Conservation (phyloP, 1,140 invertebrate genomes). For the Zaprionus camerounensis region DNA sequence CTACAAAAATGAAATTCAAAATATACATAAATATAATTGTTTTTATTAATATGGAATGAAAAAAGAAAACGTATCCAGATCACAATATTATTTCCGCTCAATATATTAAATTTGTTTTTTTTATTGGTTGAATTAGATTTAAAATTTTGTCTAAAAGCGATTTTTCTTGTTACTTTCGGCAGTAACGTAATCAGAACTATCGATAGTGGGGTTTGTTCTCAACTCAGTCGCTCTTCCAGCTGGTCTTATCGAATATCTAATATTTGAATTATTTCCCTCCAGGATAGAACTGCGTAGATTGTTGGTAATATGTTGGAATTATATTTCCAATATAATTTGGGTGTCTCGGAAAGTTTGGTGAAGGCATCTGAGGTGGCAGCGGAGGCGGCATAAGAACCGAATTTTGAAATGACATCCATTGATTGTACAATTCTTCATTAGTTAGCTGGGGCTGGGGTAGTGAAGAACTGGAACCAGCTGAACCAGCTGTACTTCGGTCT, state of each 20-base stretch:
- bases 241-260: background rate
- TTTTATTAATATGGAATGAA: background rate
- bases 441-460: conserved; percentile 9
- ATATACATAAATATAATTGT: background rate
- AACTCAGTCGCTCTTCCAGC: background rate
- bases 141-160: conserved; percentile 6
- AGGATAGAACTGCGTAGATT: background rate
- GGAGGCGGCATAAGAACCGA: background rate
- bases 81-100: background rate
- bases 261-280: conserved; percentile 16
- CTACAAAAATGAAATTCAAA: conserved; percentile 13
- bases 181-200: conserved; percentile 10
- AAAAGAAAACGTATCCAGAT: background rate
- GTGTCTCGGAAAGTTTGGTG: background rate
- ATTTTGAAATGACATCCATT: conserved; percentile 29
- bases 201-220: conserved; percentile 19
- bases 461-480: conserved; percentile 1
- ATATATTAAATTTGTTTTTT: background rate
- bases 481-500: conserved; percentile 15
- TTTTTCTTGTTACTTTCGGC: conserved; percentile 8
- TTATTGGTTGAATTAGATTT: background rate
- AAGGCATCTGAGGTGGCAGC: background rate
- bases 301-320: background rate
- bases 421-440: conserved; percentile 8
- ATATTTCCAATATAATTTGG: background rate